These are phyloP conservation scores for Heliconius congener DNA, from an alignment of 1,140 invertebrate species.

Conservation along the genomic window DNA sequence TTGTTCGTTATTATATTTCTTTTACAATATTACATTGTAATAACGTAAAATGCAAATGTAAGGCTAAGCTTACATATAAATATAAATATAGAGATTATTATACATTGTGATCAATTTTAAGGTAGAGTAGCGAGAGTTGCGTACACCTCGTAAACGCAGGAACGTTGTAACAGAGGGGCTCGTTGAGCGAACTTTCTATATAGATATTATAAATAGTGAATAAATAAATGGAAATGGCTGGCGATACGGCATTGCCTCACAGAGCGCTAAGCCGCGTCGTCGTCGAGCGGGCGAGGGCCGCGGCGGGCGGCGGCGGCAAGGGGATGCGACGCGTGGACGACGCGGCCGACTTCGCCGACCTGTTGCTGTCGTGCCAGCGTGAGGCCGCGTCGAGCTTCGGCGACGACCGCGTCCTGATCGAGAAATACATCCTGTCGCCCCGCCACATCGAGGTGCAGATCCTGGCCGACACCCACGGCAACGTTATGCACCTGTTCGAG, in stretches of 20 bases:
- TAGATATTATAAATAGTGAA: conserved; percentile 74
- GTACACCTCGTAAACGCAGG: conserved; percentile 55
- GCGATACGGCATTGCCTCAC: conserved; percentile 76
- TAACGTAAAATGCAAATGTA: neutral
- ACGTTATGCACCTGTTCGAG: too few relatives aligned
- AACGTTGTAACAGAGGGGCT: conserved; percentile 72
- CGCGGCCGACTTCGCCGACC: too few relatives aligned
- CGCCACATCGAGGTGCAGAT: too few relatives aligned
- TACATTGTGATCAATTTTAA: neutral
- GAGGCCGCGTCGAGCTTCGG: too few relatives aligned
- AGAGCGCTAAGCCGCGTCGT: conserved; percentile 67
- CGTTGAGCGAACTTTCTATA: conserved; percentile 77
- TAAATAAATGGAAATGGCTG: conserved; percentile 48
- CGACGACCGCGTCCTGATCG: too few relatives aligned
- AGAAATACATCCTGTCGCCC: too few relatives aligned
- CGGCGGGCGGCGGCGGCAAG: conserved; percentile 41
- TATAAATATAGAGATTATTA: neutral
- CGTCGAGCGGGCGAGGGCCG: conserved; percentile 50
- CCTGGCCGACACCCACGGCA: too few relatives aligned
- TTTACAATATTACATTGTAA: neutral
- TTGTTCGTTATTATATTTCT: neutral
- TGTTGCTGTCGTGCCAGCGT: too few relatives aligned
- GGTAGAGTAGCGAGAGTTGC: conserved; percentile 13
- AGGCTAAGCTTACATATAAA: neutral
- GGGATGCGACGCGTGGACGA: too few relatives aligned